Evolutionary conservation across 2,888 invertebrate genomes (phyloP).

Genomic region (Eutolmus rufibarbis): DNA sequence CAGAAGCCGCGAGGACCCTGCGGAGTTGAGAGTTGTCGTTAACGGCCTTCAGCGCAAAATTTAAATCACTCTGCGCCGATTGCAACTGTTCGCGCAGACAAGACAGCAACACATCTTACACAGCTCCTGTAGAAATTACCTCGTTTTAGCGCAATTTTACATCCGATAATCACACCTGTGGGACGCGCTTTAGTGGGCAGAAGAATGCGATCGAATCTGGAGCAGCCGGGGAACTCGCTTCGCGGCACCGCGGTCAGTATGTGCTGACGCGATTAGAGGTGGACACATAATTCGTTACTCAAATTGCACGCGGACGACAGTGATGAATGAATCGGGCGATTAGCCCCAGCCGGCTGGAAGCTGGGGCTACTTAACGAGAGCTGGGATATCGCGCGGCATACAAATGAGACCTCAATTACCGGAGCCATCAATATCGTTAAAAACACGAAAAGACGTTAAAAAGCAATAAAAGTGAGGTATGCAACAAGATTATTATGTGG

Average conservation of each 20-base stretch:
- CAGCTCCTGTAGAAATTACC: neutral
- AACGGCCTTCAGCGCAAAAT: neutral
- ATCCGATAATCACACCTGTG: conserved; percentile 7
- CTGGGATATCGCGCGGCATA: neutral
- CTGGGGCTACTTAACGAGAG: neutral
- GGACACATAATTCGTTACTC: neutral
- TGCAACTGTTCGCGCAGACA: neutral
- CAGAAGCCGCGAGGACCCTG: neutral
- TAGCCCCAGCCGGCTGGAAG: neutral
- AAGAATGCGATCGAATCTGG: neutral
- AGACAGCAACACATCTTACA: neutral
- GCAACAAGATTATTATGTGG: neutral
- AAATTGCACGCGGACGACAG: neutral
- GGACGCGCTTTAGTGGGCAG: neutral
- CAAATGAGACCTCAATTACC: neutral
- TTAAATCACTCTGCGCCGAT: neutral
- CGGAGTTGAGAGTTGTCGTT: neutral
- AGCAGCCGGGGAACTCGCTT: no score
- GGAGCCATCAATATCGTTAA: neutral
- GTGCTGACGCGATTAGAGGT: neutral
- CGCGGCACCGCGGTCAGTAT: neutral
- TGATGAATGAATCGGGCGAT: neutral
- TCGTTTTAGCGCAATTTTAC: neutral
- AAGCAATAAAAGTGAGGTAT: neutral
- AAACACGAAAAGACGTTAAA: neutral